Conservation (phyloP, 2,113 vertebrate species). For the Ictidomys tridecemlineatus region DNA sequence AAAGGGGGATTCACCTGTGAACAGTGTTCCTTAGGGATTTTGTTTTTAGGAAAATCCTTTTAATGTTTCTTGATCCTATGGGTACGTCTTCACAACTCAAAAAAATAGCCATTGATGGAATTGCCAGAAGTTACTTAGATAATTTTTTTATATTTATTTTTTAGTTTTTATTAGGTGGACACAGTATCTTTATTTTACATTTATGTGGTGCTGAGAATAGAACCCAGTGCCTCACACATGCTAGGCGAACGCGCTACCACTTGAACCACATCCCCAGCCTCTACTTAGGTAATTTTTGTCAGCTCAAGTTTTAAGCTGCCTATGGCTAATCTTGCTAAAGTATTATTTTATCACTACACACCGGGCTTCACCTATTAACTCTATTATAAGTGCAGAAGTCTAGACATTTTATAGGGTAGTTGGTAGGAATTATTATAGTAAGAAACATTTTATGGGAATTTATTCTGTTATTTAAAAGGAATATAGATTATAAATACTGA, state of each 20-base stretch:
- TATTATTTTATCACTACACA: not conserved
- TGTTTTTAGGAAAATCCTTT: not conserved
- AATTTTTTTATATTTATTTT: not conserved
- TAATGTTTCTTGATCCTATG: not conserved
- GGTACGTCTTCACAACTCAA: not conserved
- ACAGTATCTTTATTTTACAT: too few species aligned
- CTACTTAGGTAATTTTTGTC: slow-evolving; percentile 26
- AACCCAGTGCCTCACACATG: too few species aligned
- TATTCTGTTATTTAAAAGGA: slow-evolving; percentile 49
- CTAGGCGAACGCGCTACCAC: too few species aligned
- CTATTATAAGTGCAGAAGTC: not conserved
- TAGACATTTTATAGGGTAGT: not conserved
- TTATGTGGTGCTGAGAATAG: too few species aligned
- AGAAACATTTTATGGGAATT: not conserved
- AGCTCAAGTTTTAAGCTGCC: not conserved
- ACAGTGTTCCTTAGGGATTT: not conserved
- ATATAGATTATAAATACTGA: slow-evolving; percentile 20
- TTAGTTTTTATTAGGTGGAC: too few species aligned
- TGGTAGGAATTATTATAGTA: slow-evolving; percentile 33
- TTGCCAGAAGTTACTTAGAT: not conserved
- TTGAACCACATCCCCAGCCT: too few species aligned
- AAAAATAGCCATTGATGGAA: not conserved
- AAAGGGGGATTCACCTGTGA: not conserved
- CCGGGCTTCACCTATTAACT: not conserved
- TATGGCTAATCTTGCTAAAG: not conserved